These are phyloP conservation scores for Drosophila diplacantha DNA, from an alignment of 2,888 invertebrate species.

Conservation along the genomic window DNA sequence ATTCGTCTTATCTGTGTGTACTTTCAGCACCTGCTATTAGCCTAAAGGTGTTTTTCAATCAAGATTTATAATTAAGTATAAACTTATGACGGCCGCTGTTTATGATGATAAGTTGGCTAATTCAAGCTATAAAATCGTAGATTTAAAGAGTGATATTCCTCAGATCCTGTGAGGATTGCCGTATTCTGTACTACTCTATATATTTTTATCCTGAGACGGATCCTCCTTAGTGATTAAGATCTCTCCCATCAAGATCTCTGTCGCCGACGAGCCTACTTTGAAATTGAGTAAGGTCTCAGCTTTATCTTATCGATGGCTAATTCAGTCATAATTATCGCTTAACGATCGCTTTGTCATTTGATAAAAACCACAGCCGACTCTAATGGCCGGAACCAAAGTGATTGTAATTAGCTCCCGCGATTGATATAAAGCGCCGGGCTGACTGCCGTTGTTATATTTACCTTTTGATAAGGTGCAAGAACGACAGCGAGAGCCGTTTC, in stretches of 20 bases:
- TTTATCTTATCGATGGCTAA: conserved; percentile 48
- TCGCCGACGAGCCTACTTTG: conserved; percentile 8
- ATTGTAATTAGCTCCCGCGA: conserved; percentile 33
- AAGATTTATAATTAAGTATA: neutral
- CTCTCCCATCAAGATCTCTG: neutral
- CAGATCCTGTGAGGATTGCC: neutral
- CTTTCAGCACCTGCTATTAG: neutral
- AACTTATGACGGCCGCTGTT: too few relatives aligned
- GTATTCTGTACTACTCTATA: neutral
- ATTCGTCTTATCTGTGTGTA: conserved; percentile 5
- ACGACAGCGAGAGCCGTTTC: neutral
- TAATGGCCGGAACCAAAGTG: conserved; percentile 34
- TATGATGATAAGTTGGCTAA: neutral
- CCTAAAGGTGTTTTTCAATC: neutral
- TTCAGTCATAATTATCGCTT: conserved; percentile 32
- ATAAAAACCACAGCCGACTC: conserved; percentile 35
- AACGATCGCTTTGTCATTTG: conserved; percentile 42
- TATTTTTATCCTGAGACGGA: neutral
- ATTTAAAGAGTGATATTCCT: neutral
- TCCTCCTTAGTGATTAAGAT: neutral
- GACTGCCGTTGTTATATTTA: conserved; percentile 22
- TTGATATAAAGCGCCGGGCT: conserved; percentile 32
- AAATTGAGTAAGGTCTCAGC: conserved; percentile 40
- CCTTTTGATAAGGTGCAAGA: conserved; percentile 21
- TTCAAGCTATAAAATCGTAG: neutral